Base-by-base conservation (phyloP, 2,888 invertebrate species). In the Zhuqinia jingwanae region DNA sequence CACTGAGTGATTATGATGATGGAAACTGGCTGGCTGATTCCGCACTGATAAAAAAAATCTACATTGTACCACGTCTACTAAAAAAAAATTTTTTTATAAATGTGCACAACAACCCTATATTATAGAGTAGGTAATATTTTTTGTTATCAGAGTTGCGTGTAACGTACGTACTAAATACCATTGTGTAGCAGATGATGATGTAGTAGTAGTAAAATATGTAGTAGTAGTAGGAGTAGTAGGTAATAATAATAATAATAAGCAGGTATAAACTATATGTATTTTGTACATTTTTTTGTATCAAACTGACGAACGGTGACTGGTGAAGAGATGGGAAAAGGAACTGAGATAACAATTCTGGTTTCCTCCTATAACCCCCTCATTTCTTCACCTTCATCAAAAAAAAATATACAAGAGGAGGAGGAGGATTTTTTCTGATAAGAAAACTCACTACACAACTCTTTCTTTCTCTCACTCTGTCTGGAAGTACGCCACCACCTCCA, bases 331-430 rank as follows among this genome's bases (percentile, higher is more conserved):
- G 68, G 25, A 42, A 73, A 45, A 13, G 81, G 73, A 58, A 73
- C 58, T 22, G 56, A 81, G 81, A 73, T 81, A 81, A 81, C 36
- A 81, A 81, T 81, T 58, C 80, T 27, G 22, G 73, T 81, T 81
- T 81, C 81, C 81, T 81, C 70, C 73, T 36, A 81, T 73, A 58
- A 81, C 56, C 81, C 81, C 65, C 81, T 81, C 73, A 81, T 81
- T 81, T 81, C 81, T 81, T 58, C 81, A 73, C 81, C 81, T 81
- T 80, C 68, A 68, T 80, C 68, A 80, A 36, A 36, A 8, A 8
- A 36, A 8, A 36, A n/a, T n/a, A n/a, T n/a, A n/a, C n/a, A n/a
- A n/a, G n/a, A n/a, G n/a, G n/a, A n/a, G n/a, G n/a, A n/a, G n/a
- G 36, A 8, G 8, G 80, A 42, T 68, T 68, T 22, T 80, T 68